Base-by-base conservation (phyloP, 2,888 invertebrate species). In the Glomeris marginata region DNA sequence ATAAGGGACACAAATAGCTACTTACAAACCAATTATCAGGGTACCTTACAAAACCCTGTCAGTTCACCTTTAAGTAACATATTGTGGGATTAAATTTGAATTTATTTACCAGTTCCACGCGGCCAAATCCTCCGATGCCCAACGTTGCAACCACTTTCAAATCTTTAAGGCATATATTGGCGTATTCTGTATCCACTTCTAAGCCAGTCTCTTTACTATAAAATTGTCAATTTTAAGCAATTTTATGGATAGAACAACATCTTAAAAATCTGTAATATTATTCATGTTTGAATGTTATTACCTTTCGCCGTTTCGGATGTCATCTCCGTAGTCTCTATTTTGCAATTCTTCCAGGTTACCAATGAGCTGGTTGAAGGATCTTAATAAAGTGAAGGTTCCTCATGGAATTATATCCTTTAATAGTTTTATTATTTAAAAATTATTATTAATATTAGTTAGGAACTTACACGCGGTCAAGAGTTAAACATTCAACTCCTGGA, bases 91-190 rank as follows among this genome's bases (percentile, higher is more conserved):
- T 22, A 15, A 3, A 41, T 43, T 53, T 47, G 36, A 54, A 11
- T 13, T 33, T 28, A 40, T 54, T 53, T 57, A 82, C 82, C 53
- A 87, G 70, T 62, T 86, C 88, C 0, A 91, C 91, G 2, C 88
- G 74, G 1, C 91, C 91, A 63, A 91, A 91, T 1, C 91, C 92
- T 4, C 94, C 94, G 13, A 91, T 83, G 1, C 94, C 94, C 57
- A 94, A 72, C 0, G 90, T 91, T 20, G 83, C 83, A 16, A 87
- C 72, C 52, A 81, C 77, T 60, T 83, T 82, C 57, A 95, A 70
- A 60, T 92, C 84, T 22, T 76, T 74, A 43, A 94, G 69, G 50
- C 78, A 73, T 28, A 94, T 73, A 54, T 77, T 74, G 22, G 76
- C 74, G 63, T 78, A 72, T 55, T 73, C 72, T 46, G 63, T 62